Evolutionary conservation across 2,113 vertebrate genomes (phyloP).

Genomic region (Ivindomyrus marchei): DNA sequence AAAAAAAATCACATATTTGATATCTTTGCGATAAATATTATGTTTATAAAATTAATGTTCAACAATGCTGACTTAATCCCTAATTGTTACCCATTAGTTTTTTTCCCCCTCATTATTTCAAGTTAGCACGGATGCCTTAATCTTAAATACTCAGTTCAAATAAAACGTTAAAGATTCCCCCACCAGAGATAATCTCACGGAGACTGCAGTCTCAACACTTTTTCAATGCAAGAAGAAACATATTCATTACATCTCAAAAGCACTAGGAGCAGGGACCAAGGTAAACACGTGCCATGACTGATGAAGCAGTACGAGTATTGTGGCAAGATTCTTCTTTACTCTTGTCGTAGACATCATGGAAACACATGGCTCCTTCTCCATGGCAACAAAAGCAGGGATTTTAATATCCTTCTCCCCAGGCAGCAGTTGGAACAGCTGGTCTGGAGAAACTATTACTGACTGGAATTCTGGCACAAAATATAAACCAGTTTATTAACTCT

Average conservation of each 20-base stretch:
- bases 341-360: constrained; percentile 10
- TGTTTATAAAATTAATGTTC: background rate
- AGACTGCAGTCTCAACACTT: background rate
- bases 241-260: background rate
- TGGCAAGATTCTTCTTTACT: background rate
- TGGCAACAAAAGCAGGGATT: constrained; percentile 29
- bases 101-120: background rate
- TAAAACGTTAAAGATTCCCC: background rate
- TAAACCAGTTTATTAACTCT: constrained; percentile 32
- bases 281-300: background rate
- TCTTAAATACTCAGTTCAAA: background rate
- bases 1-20: background rate
- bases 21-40: background rate
- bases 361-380: constrained; percentile 29
- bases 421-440: constrained; percentile 33
- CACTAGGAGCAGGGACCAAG: background rate
- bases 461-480: constrained; percentile 21
- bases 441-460: constrained; percentile 23
- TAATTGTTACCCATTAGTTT: background rate
- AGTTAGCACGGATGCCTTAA: background rate
- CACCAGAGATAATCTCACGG: background rate
- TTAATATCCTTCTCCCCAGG: constrained; percentile 32
- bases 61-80: background rate
- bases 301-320: background rate
- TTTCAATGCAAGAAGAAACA: background rate